Evolutionary conservation across 2,113 vertebrate genomes (phyloP).

Genomic region (Pituophis catenifer): DNA sequence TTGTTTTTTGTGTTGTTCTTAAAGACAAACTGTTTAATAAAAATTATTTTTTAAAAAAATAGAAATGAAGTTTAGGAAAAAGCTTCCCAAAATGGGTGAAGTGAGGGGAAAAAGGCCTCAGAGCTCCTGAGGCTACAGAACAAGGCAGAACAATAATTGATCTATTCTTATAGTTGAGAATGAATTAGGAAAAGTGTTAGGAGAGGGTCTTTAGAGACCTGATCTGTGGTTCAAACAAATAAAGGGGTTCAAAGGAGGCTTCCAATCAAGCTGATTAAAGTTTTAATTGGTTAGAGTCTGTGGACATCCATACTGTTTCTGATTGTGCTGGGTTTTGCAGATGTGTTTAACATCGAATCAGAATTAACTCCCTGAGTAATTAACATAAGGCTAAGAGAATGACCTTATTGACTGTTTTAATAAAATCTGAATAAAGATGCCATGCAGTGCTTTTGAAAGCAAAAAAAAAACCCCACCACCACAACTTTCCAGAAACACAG

Average conservation of each 20-base stretch:
- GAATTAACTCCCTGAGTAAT: not conserved
- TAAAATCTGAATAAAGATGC: not conserved
- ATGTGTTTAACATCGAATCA: not conserved
- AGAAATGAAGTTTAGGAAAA: not conserved
- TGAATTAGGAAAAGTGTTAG: not conserved
- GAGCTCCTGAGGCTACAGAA: not conserved
- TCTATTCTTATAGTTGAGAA: constrained; percentile 6
- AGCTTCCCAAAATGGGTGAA: not conserved
- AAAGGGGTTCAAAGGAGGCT: not conserved
- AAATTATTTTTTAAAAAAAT: too few relatives aligned
- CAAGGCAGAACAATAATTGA: not conserved
- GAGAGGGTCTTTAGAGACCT: not conserved
- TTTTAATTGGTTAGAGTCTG: constrained; percentile 7
- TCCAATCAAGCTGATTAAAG: not conserved
- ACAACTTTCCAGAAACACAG: not conserved
- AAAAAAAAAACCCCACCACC: too few relatives aligned
- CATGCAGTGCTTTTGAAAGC: not conserved
- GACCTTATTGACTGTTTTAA: not conserved
- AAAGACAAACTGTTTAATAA: too few relatives aligned
- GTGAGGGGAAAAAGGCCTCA: too few relatives aligned
- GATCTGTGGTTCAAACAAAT: not conserved
- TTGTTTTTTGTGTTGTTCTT: too few relatives aligned
- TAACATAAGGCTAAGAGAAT: not conserved
- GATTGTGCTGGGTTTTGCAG: not conserved
- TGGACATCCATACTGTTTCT: not conserved